Conservation (phyloP, 2,888 invertebrate species). For the Autographa gamma region DNA sequence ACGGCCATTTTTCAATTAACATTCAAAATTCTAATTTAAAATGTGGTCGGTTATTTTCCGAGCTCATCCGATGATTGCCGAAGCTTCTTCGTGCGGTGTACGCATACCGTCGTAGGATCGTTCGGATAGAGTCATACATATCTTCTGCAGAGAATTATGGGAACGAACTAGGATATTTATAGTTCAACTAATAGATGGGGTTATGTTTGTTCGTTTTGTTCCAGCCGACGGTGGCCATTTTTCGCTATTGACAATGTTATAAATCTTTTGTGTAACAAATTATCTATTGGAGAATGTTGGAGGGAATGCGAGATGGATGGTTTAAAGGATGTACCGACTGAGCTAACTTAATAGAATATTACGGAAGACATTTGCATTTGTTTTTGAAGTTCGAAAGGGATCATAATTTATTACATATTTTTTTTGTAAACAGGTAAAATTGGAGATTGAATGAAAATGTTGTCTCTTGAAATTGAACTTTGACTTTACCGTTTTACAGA, state of each 20-base stretch:
- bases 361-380: neutral
- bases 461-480: too few species aligned
- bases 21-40: neutral
- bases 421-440: too few species aligned
- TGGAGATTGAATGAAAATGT: too few species aligned
- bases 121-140: conserved; percentile 73
- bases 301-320: conserved; percentile 9
- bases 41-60: neutral
- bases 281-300: conserved; percentile 40
- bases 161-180: conserved; percentile 70
- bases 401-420: neutral
- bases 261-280: conserved; percentile 58
- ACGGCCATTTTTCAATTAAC: neutral
- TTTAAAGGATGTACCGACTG: neutral
- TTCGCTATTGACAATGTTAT: conserved; percentile 59
- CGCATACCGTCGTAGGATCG: conserved; percentile 43
- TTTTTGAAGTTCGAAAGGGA: neutral
- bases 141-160: conserved; percentile 71
- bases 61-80: conserved; percentile 8
- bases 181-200: conserved; percentile 67
- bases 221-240: conserved; percentile 52
- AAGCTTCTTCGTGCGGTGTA: conserved; percentile 45
- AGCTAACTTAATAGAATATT: neutral
- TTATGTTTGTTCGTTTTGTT: conserved; percentile 52
- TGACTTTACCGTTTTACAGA: too few species aligned